Evolutionary conservation across 1,140 invertebrate species (phyloP), one percentile per base, ranked within the genome.

Genomic region (Idris sp.): DNA sequence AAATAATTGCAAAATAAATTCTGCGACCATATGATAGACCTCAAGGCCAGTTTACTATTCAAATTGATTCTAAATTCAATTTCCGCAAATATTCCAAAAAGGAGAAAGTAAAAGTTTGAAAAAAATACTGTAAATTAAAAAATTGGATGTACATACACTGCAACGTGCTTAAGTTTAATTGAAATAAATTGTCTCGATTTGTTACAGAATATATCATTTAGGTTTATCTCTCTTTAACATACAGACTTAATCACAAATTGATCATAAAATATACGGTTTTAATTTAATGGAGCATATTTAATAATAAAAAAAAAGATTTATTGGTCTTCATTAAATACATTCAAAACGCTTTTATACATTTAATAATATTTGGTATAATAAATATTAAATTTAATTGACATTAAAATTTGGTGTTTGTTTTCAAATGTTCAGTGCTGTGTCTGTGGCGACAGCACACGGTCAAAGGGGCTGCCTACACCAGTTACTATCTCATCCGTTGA

Each of bases 401-500:
- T n/a, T n/a, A n/a, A n/a, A n/a, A n/a, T n/a, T n/a, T n/a, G n/a
- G 3, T 11, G 7, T 46, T 28, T 38, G 14, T 14, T 16, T 16
- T 22, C 26, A 10, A 14, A 41, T 44, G 40, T 85, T 46, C 73
- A 93, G 93, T 81, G 93, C 95, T 26, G 93, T 97, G 78, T 94
- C 95, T 0, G 94, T 97, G 2, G 94, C 95, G 18, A 94, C 95
- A 26, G 92, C 93, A 1, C 95, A 97, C 79, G 95, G 95, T 0
- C 93, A 96, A 53, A 88, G 94, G 46, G 87, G 89, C 0, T 91
- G 93, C 54, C 86, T 97, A 4, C 92, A 94, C 64, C 93, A 94
- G 79, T 85, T 96, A 1, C 86, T 96, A 13, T 92, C 93, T 0
- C 93, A 95, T 79, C 94, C 93, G 1, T 87, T 93, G 2, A 89